Base-by-base conservation (phyloP, 1,140 invertebrate genomes). In the Portunus trituberculatus region DNA sequence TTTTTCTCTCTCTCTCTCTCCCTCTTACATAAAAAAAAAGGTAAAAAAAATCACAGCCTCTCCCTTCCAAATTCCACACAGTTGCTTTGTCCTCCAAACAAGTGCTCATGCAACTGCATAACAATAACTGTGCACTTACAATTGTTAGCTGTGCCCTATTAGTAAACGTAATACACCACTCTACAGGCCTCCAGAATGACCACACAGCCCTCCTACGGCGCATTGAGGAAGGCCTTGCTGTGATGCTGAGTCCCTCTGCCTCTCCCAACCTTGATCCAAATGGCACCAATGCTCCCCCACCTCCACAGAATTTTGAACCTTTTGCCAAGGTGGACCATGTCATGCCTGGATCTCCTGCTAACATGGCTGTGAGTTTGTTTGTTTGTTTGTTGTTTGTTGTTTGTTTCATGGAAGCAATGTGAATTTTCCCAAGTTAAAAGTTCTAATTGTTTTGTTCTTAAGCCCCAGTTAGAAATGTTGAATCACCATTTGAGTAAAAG, bases 141-240 rank as follows among this genome's bases (percentile, higher is more conserved):
- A 39, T 39, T 39, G 39, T 1, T 39, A 39, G 39, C 39, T 39
- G 39, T 39, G 39, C 6, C 39, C 39, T 39, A 39, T 39, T 2
- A 39, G 39, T 39, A 39, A 39, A 39, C 6, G n/a, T 39, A 39
- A 39, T 1, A 39, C 39, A 3, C 48, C 14, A 46, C 25, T 89
- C 88, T 97, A 28, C 96, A 99, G 98, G 98, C 97, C 97, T 99
- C n/a, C 98, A 98, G 97, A 99, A 99, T 97, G 99, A 99, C 97
- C 98, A 98, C 96, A 99, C 98, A 97, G 97, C 97, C 12, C 91
- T 99, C n/a, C 99, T 99, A 98, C 98, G 98, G 96, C 97, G 98
- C 96, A 99, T 99, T 96, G 99, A 99, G 96, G 97, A 97, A 94
- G 98, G 98, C 31, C 97, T 99, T 8, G 97, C 97, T 95, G 97